These are phyloP conservation scores for Pollenia griseotomentosa DNA, from an alignment of 2,888 invertebrate genomes.

Conservation along the genomic window DNA sequence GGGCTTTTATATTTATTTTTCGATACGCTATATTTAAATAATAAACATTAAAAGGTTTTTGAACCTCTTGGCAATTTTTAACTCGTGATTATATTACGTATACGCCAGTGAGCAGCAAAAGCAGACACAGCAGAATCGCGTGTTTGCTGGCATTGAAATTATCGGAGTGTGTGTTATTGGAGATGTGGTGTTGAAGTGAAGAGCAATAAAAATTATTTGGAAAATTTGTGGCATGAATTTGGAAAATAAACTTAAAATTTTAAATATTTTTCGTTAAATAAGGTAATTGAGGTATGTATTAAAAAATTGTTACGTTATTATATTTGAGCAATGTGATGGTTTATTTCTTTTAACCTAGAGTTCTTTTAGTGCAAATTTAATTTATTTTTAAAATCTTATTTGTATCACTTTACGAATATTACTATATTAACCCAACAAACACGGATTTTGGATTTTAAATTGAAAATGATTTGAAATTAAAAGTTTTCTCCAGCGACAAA, in stretches of 20 bases:
- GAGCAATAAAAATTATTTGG: slow-evolving; percentile 25
- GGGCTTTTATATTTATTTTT: background rate
- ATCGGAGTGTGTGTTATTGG: background rate
- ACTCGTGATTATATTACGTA: slow-evolving; percentile 44
- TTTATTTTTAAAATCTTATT: too few species aligned
- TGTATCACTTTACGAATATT: too few species aligned
- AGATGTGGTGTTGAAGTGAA: slow-evolving; percentile 52
- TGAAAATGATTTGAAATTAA: too few species aligned
- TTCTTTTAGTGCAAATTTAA: too few species aligned
- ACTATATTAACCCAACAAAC: too few species aligned
- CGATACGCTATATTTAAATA: background rate
- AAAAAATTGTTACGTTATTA: background rate
- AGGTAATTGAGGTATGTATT: background rate
- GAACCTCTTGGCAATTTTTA: slow-evolving; percentile 46
- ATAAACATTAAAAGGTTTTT: slow-evolving; percentile 60
- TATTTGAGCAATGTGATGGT: too few species aligned
- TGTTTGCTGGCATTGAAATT: slow-evolving; percentile 53
- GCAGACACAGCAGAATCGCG: slow-evolving; percentile 36
- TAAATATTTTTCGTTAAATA: background rate
- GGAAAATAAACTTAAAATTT: background rate
- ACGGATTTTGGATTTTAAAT: too few species aligned
- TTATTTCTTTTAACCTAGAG: too few species aligned
- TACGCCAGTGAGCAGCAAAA: slow-evolving; percentile 34
- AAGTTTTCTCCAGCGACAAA: too few species aligned
- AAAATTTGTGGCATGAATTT: slow-evolving; percentile 14